Evolutionary conservation across 1,140 invertebrate species (phyloP), one percentile per base, ranked within the genome.

Genomic region (Drosophila arawakana): DNA sequence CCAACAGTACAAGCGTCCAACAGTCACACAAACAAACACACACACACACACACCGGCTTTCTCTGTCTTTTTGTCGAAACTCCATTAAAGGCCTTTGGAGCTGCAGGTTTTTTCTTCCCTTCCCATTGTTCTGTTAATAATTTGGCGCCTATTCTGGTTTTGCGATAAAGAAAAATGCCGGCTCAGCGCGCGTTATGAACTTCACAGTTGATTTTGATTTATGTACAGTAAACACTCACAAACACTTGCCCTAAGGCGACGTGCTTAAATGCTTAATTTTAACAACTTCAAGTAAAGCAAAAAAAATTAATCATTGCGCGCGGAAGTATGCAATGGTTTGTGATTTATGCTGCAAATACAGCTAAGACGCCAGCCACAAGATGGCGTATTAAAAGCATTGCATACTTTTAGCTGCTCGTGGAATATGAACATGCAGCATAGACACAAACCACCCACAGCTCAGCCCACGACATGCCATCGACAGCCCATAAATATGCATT

Each of bases 401-500:
- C 75, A 68, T 73, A 73, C 71, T 69, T 77, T 73, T 63, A 52
- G 58, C 43, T 69, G 75, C 65, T 10, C 25, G 62, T 55, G 34
- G 30, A 30, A 67, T 39, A 49, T 30, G 13, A 18, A 50, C 35
- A 9, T 15, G 18, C 9, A 71, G 49, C 46, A 8, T 9, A 3
- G 35, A 37, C 65, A 37, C 47, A 46, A 54, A 57, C 50, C 63
- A 15, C 25, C 50, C 41, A 30, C 35, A 8, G 21, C 11, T 30
- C 15, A 49, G 10, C 34, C 2, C 18, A 15, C 7, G 11, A 7
- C 39, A 10, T 5, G 52, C 52, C 65, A 61, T 69, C 71, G 57
- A 73, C 60, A 69, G 72, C 72, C 69, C 82, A 91, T 90, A 90
- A 90, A 90, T 90, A 90, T 90, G 82, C 88, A 90, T 81, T 86